phyloP scores from a whole-genome alignment of 2,113 vertebrate species.

The Irena cyanogastra region DNA sequence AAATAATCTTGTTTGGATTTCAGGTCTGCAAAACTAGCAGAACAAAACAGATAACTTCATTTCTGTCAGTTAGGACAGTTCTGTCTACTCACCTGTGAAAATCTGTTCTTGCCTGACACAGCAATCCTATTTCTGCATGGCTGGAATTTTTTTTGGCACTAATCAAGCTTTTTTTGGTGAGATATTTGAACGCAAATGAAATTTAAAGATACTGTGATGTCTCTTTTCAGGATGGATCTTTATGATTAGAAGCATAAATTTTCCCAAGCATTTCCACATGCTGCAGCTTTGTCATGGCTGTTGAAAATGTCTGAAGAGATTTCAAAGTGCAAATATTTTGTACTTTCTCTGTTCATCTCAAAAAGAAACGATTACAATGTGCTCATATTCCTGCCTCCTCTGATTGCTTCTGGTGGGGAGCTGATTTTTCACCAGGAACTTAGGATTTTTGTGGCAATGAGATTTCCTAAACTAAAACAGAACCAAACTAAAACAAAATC shows the following conservation, averaged over 20 bases:
- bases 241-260: conserved; percentile 65
- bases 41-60: neutral
- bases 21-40: neutral
- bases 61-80: neutral
- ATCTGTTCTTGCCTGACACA: neutral
- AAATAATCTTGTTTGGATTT: neutral
- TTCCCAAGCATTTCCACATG: neutral
- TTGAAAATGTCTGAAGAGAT: conserved; percentile 38
- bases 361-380: conserved; percentile 29
- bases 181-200: conserved; percentile 49
- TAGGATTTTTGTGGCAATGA: neutral
- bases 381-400: neutral
- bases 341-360: conserved; percentile 19
- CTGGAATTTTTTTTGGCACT: conserved; percentile 47
- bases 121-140: neutral
- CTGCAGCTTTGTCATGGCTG: conserved; percentile 43
- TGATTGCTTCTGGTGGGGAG: neutral
- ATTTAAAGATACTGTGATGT: conserved; percentile 49
- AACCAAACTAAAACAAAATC: neutral
- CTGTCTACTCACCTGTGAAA: neutral
- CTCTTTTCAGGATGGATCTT: conserved; percentile 52
- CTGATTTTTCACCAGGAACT: neutral
- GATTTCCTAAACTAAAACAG: neutral
- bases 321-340: conserved; percentile 59
- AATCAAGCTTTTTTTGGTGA: conserved; percentile 56